Evolutionary conservation across 2,113 vertebrate species (phyloP).

Genomic region (Sinocyclocheilus rhinocerous): DNA sequence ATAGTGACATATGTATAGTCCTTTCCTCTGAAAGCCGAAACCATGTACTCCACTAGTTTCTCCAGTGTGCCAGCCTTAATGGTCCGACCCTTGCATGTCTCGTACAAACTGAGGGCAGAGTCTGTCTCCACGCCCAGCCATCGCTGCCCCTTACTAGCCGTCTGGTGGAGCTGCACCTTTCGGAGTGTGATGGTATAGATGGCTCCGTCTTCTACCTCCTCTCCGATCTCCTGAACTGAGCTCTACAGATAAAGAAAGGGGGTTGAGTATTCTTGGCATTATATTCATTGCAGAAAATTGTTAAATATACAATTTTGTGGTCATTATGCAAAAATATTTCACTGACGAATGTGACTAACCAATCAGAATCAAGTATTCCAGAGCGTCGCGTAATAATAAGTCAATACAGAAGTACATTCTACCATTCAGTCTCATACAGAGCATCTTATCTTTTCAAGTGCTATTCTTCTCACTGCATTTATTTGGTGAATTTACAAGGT

Average conservation of each 20-base stretch:
- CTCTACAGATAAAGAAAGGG: slow-evolving; percentile 73
- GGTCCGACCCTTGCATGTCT: slow-evolving; percentile 95
- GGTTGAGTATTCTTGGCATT: background rate
- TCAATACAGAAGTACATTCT: background rate
- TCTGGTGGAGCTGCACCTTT: slow-evolving; percentile 92
- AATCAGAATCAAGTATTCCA: background rate
- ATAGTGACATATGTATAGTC: slow-evolving; percentile 98
- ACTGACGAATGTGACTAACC: background rate
- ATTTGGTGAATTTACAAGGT: background rate
- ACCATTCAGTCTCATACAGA: background rate
- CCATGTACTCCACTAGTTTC: slow-evolving; percentile 97
- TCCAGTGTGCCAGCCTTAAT: slow-evolving; percentile 98
- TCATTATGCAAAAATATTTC: background rate
- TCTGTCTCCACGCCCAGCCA: slow-evolving; percentile 97
- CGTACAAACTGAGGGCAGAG: slow-evolving; percentile 88
- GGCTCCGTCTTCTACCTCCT: slow-evolving; percentile 93
- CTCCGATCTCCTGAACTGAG: slow-evolving; percentile 97
- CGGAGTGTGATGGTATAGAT: slow-evolving; percentile 96
- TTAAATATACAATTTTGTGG: background rate
- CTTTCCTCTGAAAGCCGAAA: slow-evolving; percentile 92
- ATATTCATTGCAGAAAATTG: background rate
- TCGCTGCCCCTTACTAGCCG: slow-evolving; percentile 91
- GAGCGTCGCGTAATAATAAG: background rate
- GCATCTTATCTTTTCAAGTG: background rate
- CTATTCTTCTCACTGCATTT: background rate